phyloP scores from a whole-genome alignment of 2,797 vertebrate genomes.

The Sebastes matsubarae region DNA sequence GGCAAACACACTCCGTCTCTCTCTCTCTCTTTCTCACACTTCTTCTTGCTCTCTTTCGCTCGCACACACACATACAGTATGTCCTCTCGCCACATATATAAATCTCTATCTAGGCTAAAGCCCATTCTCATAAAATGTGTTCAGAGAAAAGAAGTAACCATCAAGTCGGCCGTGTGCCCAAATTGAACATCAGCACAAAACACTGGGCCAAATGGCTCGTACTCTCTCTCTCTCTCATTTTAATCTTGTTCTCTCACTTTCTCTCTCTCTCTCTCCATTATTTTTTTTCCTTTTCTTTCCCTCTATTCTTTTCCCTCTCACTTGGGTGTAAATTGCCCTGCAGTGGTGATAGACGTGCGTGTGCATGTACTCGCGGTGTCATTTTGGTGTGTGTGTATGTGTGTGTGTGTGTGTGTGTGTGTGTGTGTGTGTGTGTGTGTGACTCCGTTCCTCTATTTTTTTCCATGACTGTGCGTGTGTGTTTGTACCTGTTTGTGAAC shows the following conservation, averaged over 20 bases:
- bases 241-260: not conserved
- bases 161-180: constrained; percentile 38
- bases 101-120: constrained; percentile 37
- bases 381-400: not conserved
- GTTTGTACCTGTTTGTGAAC: constrained; percentile 16
- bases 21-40: not conserved
- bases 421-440: constrained; percentile 13
- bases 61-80: not conserved
- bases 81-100: constrained; percentile 14
- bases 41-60: not conserved
- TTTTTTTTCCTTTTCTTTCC: not conserved
- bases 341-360: constrained; percentile 32
- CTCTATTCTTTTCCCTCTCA: constrained; percentile 21
- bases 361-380: not conserved
- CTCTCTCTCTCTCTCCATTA: not conserved
- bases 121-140: constrained; percentile 59
- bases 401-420: constrained; percentile 15
- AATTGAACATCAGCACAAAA: constrained; percentile 64
- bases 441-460: not conserved
- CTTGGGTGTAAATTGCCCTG: constrained; percentile 54
- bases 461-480: not conserved
- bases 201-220: constrained; percentile 23
- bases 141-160: constrained; percentile 41
- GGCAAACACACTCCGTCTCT: constrained; percentile 7
- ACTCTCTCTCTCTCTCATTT: not conserved